Evolutionary conservation across 1,140 invertebrate species (phyloP), one percentile per base, ranked within the genome.

Genomic region (Hypothenemus hampei): DNA sequence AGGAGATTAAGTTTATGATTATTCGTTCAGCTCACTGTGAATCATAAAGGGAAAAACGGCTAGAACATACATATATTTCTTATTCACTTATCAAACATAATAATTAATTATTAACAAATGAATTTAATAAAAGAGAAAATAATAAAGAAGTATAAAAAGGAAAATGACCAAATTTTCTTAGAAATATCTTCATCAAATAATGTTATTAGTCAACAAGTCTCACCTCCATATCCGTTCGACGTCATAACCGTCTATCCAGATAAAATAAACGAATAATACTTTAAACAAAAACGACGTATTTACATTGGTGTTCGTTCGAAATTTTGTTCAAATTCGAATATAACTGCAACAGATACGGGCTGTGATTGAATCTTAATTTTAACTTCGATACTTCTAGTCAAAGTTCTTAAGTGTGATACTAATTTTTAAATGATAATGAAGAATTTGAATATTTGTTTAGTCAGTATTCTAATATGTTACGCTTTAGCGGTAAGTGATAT

Each of bases 401-500:
- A 39, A n/a, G 24, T 16, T 16, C 46, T 26, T 22, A 22, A 3
- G 36, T 48, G 46, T 48, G 46, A 48, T 48, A 48, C 16, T 3
- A 18, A 43, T 19, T 50, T 18, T n/a, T 16, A 26, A 23, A n/a
- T n/a, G n/a, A n/a, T n/a, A 16, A 54, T 54, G 51, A 54, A 54
- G 20, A 36, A 26, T 20, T 7, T 26, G 16, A 45, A 43, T 39
- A 18, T 54, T 18, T 45, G 20, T 36, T 18, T 54, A 13, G 8
- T 54, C 35, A 45, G 51, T 45, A 43, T 54, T 16, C 46, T 54
- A 22, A 43, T 54, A 5, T 54, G 51, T 23, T 45, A 21, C 26
- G 26, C 41, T n/a, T 43, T 54, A 24, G 51, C 41, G 15, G 51
- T 54, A 24, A 54, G 51, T 54, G 21, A 23, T 16, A 22, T 19